A percentile compares a stretch with the other conserved stretches of the same genome.
These are phyloP conservation scores for Cheilosia urbana DNA, from an alignment of 2,888 invertebrate species.

Conservation along the genomic window DNA sequence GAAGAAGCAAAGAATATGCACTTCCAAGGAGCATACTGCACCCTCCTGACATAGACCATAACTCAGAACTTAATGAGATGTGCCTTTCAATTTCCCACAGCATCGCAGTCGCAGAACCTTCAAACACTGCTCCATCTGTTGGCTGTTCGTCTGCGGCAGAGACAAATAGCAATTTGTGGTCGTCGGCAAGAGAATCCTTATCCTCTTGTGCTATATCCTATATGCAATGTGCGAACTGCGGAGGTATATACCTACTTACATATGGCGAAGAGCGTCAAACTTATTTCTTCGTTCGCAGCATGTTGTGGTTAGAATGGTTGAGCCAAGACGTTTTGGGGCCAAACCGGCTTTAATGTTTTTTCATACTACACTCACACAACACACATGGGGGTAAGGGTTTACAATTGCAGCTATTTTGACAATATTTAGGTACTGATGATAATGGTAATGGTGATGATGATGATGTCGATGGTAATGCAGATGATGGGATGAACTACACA, in stretches of 20 bases:
- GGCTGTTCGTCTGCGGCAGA: constrained; percentile 31
- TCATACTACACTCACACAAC: background rate
- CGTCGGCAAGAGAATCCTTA: constrained; percentile 20
- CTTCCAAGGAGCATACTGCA: constrained; percentile 5
- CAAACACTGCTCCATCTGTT: constrained; percentile 35
- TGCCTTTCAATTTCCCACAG: constrained; percentile 59
- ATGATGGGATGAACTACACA: constrained; percentile 3
- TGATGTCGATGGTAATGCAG: constrained; percentile 40
- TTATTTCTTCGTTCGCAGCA: constrained; percentile 17
- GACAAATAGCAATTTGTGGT: constrained; percentile 56
- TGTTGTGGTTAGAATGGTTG: constrained; percentile 14
- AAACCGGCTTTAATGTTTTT: constrained; percentile 51
- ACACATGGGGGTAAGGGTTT: background rate
- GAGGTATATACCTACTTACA: background rate
- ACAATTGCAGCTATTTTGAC: constrained; percentile 44
- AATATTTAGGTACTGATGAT: constrained; percentile 31
- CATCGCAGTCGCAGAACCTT: constrained; percentile 25
- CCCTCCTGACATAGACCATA: constrained; percentile 26
- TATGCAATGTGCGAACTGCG: background rate
- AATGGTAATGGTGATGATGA: constrained; percentile 25
- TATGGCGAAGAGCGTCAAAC: constrained; percentile 40
- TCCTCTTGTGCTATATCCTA: background rate
- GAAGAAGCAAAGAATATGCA: background rate
- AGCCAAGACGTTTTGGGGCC: constrained; percentile 22
- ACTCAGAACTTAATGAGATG: constrained; percentile 68